Percentiles rank a stretch among this genome's conserved stretches.
phyloP scores from a whole-genome alignment of 2,888 invertebrate species.

The Cloeon dipterum region DNA sequence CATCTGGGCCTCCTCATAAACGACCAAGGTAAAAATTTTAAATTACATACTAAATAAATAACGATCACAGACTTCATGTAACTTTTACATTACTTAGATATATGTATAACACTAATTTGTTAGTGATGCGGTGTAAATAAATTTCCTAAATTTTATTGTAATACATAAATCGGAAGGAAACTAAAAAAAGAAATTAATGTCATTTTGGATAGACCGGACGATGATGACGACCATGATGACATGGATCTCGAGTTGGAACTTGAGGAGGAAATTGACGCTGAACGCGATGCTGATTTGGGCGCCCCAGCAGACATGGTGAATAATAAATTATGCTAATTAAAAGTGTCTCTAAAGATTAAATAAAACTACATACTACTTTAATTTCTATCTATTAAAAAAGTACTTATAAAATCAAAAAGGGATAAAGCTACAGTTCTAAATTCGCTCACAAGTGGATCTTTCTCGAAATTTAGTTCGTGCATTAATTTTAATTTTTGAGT shows the following conservation, averaged over 20 bases:
- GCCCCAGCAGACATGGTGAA: constrained; percentile 20
- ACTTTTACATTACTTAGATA: too few relatives aligned
- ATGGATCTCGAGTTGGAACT: background rate
- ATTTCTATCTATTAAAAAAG: too few relatives aligned
- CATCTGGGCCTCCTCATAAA: too few relatives aligned
- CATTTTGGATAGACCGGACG: background rate
- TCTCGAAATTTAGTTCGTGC: background rate
- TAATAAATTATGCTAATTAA: background rate
- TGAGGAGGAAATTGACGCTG: constrained; percentile 23
- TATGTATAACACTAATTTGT: too few relatives aligned
- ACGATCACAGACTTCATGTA: too few relatives aligned
- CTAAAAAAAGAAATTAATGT: background rate
- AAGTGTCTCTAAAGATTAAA: background rate
- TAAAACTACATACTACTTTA: too few relatives aligned
- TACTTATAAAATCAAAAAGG: too few relatives aligned
- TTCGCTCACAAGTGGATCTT: too few relatives aligned
- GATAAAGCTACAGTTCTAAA: too few relatives aligned
- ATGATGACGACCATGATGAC: background rate
- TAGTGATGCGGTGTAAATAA: too few relatives aligned
- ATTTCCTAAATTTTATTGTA: background rate
- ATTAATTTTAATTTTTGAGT: constrained; percentile 2
- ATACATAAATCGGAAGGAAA: background rate
- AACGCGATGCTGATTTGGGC: constrained; percentile 20
- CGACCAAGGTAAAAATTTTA: too few relatives aligned
- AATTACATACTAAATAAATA: too few relatives aligned